Conservation (phyloP, 2,888 invertebrate species). For the Uropetala carovei region DNA sequence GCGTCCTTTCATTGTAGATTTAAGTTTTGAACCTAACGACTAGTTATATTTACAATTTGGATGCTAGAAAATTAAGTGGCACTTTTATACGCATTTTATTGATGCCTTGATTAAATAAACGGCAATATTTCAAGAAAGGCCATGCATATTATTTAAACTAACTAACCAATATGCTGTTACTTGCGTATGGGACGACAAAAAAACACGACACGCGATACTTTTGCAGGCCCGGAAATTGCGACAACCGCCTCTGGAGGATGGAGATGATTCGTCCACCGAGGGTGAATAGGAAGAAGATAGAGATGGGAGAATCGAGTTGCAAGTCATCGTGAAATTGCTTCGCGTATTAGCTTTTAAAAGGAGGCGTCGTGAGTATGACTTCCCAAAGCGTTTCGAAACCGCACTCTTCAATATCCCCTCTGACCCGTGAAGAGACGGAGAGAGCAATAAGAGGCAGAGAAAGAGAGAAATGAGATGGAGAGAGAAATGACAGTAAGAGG, state of each 20-base stretch:
- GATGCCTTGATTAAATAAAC: too few relatives aligned
- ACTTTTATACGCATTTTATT: too few relatives aligned
- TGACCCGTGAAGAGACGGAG: neutral
- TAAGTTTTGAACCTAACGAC: too few relatives aligned
- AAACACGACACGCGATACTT: neutral
- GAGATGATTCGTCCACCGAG: neutral
- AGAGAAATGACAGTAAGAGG: too few relatives aligned
- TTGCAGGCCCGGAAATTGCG: neutral
- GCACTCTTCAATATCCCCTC: neutral
- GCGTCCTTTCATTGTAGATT: too few relatives aligned
- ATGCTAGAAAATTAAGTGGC: too few relatives aligned
- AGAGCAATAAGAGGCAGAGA: neutral
- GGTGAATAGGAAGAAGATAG: neutral
- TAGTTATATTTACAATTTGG: too few relatives aligned
- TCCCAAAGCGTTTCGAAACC: constrained; percentile 4
- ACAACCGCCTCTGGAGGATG: neutral
- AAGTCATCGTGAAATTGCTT: constrained; percentile 24
- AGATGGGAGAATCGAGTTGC: neutral
- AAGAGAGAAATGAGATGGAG: neutral
- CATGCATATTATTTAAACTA: too few relatives aligned
- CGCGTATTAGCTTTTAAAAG: neutral
- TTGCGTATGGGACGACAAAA: neutral
- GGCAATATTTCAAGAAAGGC: too few relatives aligned
- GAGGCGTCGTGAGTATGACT: neutral
- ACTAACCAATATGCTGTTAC: too few relatives aligned